Base-by-base conservation (phyloP, 2,888 invertebrate genomes). In the Sisyra nigra region DNA sequence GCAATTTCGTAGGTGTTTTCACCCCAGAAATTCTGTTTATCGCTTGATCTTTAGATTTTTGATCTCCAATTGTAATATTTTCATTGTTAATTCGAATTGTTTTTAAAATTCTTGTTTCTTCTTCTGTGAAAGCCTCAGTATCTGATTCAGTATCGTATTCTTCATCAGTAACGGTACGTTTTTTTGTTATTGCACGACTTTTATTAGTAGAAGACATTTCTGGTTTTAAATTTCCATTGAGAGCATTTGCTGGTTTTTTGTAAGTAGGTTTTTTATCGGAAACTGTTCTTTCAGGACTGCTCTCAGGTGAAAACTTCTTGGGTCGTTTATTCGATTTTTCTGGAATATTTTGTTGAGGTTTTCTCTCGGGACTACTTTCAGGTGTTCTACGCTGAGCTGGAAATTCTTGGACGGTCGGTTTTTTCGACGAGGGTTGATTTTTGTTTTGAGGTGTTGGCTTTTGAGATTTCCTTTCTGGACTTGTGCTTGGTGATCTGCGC, bases 401-500 rank as follows among this genome's bases (percentile, higher is more conserved):
- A 37, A 40, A 44, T 24, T 48, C 48, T 33, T 43, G 33, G 7
- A 41, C 10, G 11, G 42, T 18, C 24, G 35, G 14, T 42, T 41
- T 41, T 17, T n/a, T 32, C 2, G 15, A n/a, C 11, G 18, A 13
- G 10, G 18, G 11, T 36, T 42, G 13, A 13, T 11, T 13, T 9
- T 24, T n/a, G 7, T 34, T 13, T 14, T 19, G 32, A 17, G 14
- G 5, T 8, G 13, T 1, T 31, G 40, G 30, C 6, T 31, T 11
- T 30, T 40, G 14, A 17, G 24, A 10, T 3, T 3, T 18, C 18
- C 13, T 38, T 11, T 24, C 24, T 19, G 15, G 38, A 32, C 17
- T 52, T 53, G 47, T 61, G 57, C 36, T 56, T 58, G 53, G 65
- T 58, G 53, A 66, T 62, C 13, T 54, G 50, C 19, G 55, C 48